Evolutionary conservation across 1,140 invertebrate genomes (phyloP), one percentile per base, ranked within the genome.

Genomic region (Rhyacophila brunnea): DNA sequence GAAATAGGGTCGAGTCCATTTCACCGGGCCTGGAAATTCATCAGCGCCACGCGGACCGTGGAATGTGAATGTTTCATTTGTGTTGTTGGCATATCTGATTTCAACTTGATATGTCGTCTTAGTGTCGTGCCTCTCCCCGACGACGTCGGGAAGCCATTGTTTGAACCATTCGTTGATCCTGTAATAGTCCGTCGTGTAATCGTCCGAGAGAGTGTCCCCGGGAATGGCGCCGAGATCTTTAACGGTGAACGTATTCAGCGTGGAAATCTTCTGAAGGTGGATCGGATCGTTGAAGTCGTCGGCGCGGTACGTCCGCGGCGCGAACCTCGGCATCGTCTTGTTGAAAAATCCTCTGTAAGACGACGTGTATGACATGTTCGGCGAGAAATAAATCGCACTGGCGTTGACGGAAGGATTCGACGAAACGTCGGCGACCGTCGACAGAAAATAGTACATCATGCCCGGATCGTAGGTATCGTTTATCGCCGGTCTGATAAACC

Each of bases 391-490:
- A 55, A 98, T 86, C 0, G 93, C 89, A 70, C 91, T 95, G 45
- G 92, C 91, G 77, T 99, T 99, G 52, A 99, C 89, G 62, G 89
- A 87, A 0, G 88, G 87, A 80, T 96, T 97, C 0, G 94, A 85
- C 0, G 95, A 91, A 0, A 99, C 93, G 76, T 98, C 96, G 0
- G 96, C 94, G 0, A 96, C 90, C 0, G 93, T 89, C 1, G 95
- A 96, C 14, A 98, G 78, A 69, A 97, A 96, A 69, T 97, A 96
- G 71, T 99, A 99, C 92, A 98, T 95, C 86, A 99, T 93, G 51
- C 96, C 95, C 0, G 96, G 95, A 79, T 98, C 95, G 62, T 95
- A 92, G 0, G 91, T 92, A 68, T 95, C 92, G 71, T 93, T 93
- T 14, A 92, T 92, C 11, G 90, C 90, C 1, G 92, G 92, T 38